These are phyloP conservation scores for Cacatua alba DNA, from an alignment of 2,113 vertebrate species.

Conservation along the genomic window DNA sequence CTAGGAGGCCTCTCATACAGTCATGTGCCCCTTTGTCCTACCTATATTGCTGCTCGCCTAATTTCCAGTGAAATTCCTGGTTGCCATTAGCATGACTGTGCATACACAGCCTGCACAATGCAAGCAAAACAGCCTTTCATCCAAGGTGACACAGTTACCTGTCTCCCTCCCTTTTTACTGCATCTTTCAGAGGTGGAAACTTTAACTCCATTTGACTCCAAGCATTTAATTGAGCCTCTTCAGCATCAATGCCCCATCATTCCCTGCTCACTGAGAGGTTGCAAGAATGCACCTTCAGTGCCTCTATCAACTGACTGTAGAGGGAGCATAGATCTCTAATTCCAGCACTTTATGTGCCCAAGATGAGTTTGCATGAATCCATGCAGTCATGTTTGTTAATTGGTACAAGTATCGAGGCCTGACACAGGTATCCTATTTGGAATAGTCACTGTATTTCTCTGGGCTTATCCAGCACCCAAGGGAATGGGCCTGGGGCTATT, in stretches of 20 bases:
- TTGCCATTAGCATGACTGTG: background rate
- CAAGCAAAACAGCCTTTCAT: background rate
- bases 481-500: background rate
- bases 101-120: background rate
- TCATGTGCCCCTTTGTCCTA: background rate
- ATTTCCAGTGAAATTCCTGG: background rate
- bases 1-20: background rate
- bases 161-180: background rate
- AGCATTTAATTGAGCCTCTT: background rate
- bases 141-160: background rate
- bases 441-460: background rate
- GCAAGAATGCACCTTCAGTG: background rate
- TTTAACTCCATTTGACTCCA: background rate
- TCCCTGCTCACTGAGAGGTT: background rate
- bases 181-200: background rate
- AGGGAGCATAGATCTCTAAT: background rate
- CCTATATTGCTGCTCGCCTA: background rate
- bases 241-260: background rate
- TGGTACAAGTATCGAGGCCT: background rate
- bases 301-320: background rate
- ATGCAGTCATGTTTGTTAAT: background rate
- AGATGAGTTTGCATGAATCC: background rate
- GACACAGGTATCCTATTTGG: background rate
- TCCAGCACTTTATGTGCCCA: background rate
- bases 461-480: background rate